These are phyloP conservation scores for Thelaira solivaga DNA, from an alignment of 2,888 invertebrate species.

Conservation along the genomic window DNA sequence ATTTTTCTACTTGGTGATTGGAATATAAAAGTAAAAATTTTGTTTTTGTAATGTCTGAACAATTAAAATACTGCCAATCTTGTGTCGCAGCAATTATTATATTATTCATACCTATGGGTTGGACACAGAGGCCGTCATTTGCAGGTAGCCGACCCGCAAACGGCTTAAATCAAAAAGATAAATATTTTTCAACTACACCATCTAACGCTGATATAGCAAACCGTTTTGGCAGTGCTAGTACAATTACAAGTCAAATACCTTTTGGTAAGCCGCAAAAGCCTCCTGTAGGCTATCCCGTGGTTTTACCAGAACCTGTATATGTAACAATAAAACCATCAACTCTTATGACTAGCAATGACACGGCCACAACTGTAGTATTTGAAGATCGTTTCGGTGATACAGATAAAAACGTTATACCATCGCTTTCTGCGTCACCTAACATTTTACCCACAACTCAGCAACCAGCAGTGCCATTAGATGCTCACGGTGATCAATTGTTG, in stretches of 20 bases:
- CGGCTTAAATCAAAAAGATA: constrained; percentile 79
- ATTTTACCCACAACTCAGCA: constrained; percentile 18
- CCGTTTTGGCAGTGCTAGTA: constrained; percentile 77
- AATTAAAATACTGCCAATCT: constrained; percentile 11
- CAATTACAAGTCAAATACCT: constrained; percentile 42
- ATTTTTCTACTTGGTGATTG: too few relatives aligned
- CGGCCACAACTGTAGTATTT: constrained; percentile 5
- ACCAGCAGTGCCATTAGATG: constrained; percentile 80
- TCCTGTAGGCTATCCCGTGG: constrained; percentile 55
- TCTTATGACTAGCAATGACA: neutral
- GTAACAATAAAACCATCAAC: neutral
- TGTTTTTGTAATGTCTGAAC: constrained; percentile 31
- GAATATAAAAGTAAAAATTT: constrained; percentile 23
- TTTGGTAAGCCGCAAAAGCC: constrained; percentile 58
- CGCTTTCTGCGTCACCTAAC: neutral
- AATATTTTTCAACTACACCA: constrained; percentile 72
- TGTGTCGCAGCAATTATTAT: constrained; percentile 11
- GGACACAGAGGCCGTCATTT: constrained; percentile 81
- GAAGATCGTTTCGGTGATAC: constrained; percentile 29
- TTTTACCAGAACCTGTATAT: constrained; percentile 45
- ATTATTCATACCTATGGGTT: constrained; percentile 30
- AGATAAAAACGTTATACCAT: constrained; percentile 13
- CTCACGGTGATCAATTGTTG: constrained; percentile 81
- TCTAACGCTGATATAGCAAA: constrained; percentile 73
- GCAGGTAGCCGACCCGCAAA: constrained; percentile 80